Evolutionary conservation across 2,113 vertebrate species (phyloP).

Genomic region (Hypanus sabinus): DNA sequence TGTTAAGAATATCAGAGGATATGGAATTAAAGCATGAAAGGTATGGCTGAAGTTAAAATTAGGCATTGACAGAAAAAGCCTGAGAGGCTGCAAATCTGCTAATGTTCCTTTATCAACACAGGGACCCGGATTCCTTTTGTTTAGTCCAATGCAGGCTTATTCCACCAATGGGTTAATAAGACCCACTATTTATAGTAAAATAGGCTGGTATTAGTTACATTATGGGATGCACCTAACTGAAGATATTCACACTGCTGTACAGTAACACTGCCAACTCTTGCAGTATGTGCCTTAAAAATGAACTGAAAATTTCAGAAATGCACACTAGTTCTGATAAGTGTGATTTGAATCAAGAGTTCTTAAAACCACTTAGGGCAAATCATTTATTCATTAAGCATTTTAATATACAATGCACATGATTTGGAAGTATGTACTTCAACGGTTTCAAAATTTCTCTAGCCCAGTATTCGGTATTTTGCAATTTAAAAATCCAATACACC

Average conservation of each 20-base stretch:
- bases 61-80: background rate
- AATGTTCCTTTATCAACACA: background rate
- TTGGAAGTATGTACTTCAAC: background rate
- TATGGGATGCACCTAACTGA: background rate
- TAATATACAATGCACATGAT: background rate
- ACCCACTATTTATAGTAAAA: background rate
- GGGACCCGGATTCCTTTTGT: background rate
- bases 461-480: background rate
- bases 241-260: background rate
- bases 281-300: background rate
- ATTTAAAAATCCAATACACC: background rate
- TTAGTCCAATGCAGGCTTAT: background rate
- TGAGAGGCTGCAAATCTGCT: background rate
- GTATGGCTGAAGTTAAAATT: too few relatives aligned
- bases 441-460: background rate
- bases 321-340: background rate
- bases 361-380: background rate
- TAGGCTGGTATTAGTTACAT: background rate
- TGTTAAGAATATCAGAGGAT: background rate
- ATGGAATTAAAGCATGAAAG: background rate
- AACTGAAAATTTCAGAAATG: background rate
- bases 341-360: background rate
- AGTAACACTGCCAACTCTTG: background rate
- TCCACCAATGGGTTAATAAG: background rate
- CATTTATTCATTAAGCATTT: background rate